Conservation (phyloP, 2,113 vertebrate genomes). For the Galbula dea region DNA sequence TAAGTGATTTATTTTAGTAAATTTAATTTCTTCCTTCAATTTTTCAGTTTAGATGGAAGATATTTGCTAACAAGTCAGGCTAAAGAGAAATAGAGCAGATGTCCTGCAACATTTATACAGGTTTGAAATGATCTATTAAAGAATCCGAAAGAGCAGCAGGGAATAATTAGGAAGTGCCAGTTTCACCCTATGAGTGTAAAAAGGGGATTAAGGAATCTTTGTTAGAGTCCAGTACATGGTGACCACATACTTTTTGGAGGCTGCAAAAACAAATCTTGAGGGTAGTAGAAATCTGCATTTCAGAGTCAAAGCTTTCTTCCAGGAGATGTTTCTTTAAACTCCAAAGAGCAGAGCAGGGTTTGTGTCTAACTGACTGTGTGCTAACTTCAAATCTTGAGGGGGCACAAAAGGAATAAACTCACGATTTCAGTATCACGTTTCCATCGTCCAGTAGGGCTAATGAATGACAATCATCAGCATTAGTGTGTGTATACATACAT, state of each 20-base stretch:
- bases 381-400: not conserved
- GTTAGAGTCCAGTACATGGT: not conserved
- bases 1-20: conserved; percentile 79
- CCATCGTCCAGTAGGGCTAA: not conserved
- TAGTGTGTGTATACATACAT: accelerated
- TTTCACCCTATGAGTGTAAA: conserved; percentile 10
- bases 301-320: not conserved
- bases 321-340: not conserved
- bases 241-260: not conserved
- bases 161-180: conserved; percentile 40
- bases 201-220: conserved; percentile 54
- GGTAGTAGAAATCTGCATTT: conserved; percentile 16
- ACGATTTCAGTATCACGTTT: not conserved
- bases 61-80: conserved; percentile 79
- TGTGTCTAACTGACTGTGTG: not conserved
- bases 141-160: conserved; percentile 21
- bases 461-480: not conserved
- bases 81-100: conserved; percentile 70
- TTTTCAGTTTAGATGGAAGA: conserved; percentile 77
- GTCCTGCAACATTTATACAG: conserved; percentile 60
- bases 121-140: conserved; percentile 65
- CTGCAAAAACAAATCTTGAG: conserved; percentile 20
- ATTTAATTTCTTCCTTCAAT: conserved; percentile 77
- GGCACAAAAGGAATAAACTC: not conserved
- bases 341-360: not conserved